Evolutionary conservation across 2,888 invertebrate genomes (phyloP).

Genomic region (Apotomis turbidana): DNA sequence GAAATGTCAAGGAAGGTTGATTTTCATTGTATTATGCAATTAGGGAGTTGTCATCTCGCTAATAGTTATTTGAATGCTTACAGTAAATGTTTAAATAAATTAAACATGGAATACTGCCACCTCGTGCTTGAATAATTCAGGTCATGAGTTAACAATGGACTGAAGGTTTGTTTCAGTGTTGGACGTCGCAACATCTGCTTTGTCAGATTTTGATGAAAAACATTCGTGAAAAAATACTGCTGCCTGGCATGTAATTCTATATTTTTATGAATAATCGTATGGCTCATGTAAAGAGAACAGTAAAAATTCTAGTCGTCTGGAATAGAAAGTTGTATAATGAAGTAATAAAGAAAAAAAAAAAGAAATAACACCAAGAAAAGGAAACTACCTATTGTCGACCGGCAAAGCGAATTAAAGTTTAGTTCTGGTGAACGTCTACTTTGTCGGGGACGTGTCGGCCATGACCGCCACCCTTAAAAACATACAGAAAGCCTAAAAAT

Average conservation of each 20-base stretch:
- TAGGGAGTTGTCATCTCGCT: neutral
- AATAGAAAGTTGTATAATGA: no score
- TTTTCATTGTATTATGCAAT: neutral
- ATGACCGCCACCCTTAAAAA: no score
- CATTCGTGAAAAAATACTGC: neutral
- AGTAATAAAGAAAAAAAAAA: no score
- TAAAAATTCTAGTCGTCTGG: no score
- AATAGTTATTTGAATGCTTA: neutral
- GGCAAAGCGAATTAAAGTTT: no score
- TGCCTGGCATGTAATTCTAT: neutral
- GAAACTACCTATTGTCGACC: no score
- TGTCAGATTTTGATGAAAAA: slow-evolving; percentile 39
- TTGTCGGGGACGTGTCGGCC: no score
- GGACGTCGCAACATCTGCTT: slow-evolving; percentile 39
- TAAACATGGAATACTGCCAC: slow-evolving; percentile 47
- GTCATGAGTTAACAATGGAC: slow-evolving; percentile 38
- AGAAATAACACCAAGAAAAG: no score
- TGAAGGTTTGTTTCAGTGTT: slow-evolving; percentile 18
- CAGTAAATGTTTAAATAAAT: slow-evolving; percentile 10
- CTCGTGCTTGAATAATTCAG: slow-evolving; percentile 37
- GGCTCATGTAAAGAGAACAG: no score
- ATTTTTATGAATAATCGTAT: neutral
- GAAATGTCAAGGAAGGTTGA: no score
- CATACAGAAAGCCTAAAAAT: no score
- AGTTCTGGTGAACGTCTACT: no score